Base-by-base conservation (phyloP, 2,113 vertebrate species). In the Falcunculus frontatus region DNA sequence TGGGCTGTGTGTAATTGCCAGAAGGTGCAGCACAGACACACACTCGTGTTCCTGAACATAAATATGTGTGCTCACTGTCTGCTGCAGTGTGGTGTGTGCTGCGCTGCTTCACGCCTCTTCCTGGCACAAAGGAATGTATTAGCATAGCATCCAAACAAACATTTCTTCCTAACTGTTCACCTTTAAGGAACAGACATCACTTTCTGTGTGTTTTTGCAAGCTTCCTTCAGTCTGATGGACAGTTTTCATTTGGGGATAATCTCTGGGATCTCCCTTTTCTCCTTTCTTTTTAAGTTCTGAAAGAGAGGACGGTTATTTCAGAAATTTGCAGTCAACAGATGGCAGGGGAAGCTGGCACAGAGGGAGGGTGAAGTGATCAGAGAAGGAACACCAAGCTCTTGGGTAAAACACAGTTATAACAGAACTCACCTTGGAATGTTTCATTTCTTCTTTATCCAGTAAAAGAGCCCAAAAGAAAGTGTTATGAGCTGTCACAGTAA, bases 401-500 rank as follows among this genome's bases (percentile, higher is more conserved):
- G 49, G 21, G 47, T 44, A 8, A 5, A 70, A 21, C 7, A 49
- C 23, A 33, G 9, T 21, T 8, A 6, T 22, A 37, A 25, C 32
- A 56, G 25, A n/a, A 4, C 33, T 21, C 50, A 65, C 7, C 25
- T 73, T 62, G 35, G n/a, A 35, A 27, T 50, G 26, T 9, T 33
- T 2, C 16, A 23, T 25, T 16, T 68, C 23, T 25, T 16, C 22
- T 22, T 50, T 9, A 29, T 9, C 6, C 35, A 49, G 11, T 29
- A 39, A 52, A 73, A 80, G n/a, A 21, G 4, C 4, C 30, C 26
- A 7, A 50, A 63, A 63, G 0, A 17, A 86, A 62, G 29, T 7
- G 1, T 13, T 47, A 10, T 1, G 3, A 35, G 6, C 2, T 49
- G 23, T 41, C 35, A 20, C 1, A 10, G 16, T 9, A 35, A 70